Conservation (phyloP, 2,888 invertebrate genomes). For the Caenorhabditis doughertyi region DNA sequence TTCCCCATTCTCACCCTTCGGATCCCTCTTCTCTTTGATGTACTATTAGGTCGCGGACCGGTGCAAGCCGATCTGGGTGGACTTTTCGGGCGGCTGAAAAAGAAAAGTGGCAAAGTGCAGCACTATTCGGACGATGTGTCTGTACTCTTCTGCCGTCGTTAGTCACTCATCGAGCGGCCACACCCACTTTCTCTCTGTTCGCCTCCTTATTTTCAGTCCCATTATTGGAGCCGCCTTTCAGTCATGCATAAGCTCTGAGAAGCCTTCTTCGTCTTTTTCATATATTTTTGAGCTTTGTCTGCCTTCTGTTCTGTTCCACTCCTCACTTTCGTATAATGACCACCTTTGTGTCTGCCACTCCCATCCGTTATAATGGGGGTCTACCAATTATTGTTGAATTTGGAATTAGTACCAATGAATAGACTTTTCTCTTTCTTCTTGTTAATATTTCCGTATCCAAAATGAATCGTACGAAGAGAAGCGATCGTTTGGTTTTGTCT, state of each 20-base stretch:
- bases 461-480: not conserved
- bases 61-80: slow-evolving; percentile 52
- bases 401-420: slow-evolving; percentile 14
- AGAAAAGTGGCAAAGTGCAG: slow-evolving; percentile 24
- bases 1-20: not conserved
- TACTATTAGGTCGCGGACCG: slow-evolving; percentile 50
- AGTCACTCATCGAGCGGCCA: slow-evolving; percentile 27
- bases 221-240: slow-evolving; percentile 3
- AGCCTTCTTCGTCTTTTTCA: too few relatives aligned
- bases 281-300: slow-evolving; percentile 1
- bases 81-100: slow-evolving; percentile 47
- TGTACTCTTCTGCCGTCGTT: slow-evolving; percentile 40
- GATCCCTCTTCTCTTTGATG: slow-evolving; percentile 39
- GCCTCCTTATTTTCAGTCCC: slow-evolving; percentile 12
- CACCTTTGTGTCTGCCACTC: slow-evolving; percentile 2
- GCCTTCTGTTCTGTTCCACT: slow-evolving; percentile 1
- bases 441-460: not conserved
- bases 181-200: slow-evolving; percentile 7
- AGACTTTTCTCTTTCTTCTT: not conserved
- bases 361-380: not conserved
- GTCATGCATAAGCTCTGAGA: slow-evolving; percentile 1
- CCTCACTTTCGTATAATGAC: slow-evolving; percentile 14
- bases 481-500: not conserved
- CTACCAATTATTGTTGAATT: slow-evolving; percentile 18
- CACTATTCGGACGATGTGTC: slow-evolving; percentile 29